Conservation (phyloP, 2,888 invertebrate species). For the Paralinhomoeus sp. region DNA sequence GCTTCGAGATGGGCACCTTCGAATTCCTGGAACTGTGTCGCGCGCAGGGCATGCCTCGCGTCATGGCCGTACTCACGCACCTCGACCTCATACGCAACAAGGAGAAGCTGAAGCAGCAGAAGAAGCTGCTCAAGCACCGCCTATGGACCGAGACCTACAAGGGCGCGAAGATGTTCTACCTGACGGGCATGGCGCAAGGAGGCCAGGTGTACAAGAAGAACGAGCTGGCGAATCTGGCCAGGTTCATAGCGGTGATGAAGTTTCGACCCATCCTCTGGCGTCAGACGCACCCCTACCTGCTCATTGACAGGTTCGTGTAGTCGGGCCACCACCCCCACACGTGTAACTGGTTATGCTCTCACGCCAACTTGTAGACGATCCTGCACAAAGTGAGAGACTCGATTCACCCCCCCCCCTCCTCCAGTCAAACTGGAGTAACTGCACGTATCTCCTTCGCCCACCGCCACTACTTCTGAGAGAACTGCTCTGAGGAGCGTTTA, state of each 20-base stretch:
- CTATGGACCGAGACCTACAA: conserved; percentile 96
- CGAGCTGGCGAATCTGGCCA: conserved; percentile 77
- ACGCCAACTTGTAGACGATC: no score
- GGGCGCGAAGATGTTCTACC: conserved; percentile 89
- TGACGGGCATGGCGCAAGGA: conserved; percentile 53
- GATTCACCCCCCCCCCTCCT: no score
- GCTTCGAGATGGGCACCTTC: conserved; percentile 98
- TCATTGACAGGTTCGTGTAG: conserved; percentile 35
- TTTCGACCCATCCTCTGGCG: conserved; percentile 81
- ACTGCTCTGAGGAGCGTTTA: no score
- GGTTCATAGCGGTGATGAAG: conserved; percentile 95
- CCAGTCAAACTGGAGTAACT: no score
- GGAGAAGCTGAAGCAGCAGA: conserved; percentile 60
- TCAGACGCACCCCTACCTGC: conserved; percentile 72
- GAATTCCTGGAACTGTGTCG: conserved; percentile 97
- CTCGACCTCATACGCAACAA: conserved; percentile 74
- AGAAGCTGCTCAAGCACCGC: conserved; percentile 92
- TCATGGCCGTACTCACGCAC: conserved; percentile 89
- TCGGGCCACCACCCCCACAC: no score
- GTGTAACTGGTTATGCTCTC: no score
- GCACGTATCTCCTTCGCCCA: no score
- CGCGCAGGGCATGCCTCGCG: conserved; percentile 29
- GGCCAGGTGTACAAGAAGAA: conserved; percentile 82
- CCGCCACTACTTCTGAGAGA: no score
- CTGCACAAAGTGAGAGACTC: no score